Evolutionary conservation across 2,888 invertebrate species (phyloP).

Genomic region (Tubulanus polymorphus): DNA sequence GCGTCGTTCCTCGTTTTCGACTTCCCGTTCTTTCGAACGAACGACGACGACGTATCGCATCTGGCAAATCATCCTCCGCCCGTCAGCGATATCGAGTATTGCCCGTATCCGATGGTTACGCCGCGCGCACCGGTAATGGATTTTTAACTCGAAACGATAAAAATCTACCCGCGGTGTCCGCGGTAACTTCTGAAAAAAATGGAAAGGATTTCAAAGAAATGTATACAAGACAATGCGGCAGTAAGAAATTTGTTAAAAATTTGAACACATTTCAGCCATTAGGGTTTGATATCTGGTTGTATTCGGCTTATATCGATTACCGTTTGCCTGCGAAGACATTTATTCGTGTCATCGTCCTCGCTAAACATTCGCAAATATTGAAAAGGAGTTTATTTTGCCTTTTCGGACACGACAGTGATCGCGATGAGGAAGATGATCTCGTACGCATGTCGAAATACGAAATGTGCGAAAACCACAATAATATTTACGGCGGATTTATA

Average conservation of each 20-base stretch:
- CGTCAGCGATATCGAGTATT: too few species aligned
- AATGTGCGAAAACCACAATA: slow-evolving; percentile 42
- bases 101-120: too few species aligned
- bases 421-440: slow-evolving; percentile 3
- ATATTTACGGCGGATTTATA: slow-evolving; percentile 36
- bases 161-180: not conserved
- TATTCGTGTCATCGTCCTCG: slow-evolving; percentile 28
- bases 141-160: too few species aligned
- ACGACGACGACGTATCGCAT: not conserved
- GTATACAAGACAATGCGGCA: too few species aligned
- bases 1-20: too few species aligned
- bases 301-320: slow-evolving; percentile 41
- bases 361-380: slow-evolving; percentile 20
- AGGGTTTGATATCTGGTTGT: slow-evolving; percentile 24
- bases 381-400: slow-evolving; percentile 24
- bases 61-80: not conserved
- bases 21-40: too few species aligned
- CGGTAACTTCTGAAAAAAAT: not conserved
- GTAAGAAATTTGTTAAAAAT: too few species aligned
- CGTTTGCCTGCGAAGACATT: slow-evolving; percentile 22
- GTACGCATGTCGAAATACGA: slow-evolving; percentile 33
- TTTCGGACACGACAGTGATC: slow-evolving; percentile 15
- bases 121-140: too few species aligned
- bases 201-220: too few species aligned
- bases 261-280: slow-evolving; percentile 25